Evolutionary conservation across 2,888 invertebrate genomes (phyloP), one percentile per base, ranked within the genome.

Genomic region (Chalcis sispes): DNA sequence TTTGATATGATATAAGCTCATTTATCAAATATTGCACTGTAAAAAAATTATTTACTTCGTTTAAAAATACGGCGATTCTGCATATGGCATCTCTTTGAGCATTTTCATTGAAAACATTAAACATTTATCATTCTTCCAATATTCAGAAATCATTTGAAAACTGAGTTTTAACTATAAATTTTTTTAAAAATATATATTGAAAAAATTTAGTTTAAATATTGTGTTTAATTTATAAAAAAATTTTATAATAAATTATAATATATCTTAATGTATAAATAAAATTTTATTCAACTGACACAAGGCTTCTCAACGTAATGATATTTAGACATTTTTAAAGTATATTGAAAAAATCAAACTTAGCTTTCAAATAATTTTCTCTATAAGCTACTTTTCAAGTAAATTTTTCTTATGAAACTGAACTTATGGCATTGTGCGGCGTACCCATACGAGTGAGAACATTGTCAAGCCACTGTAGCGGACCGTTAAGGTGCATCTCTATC

Each of bases 401-500:
- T 42, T 15, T 56, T 18, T 48, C 59, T 85, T 93, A 97, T 84
- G 97, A 98, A 75, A 98, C 97, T 15, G 97, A 97, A 83, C 97
- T 97, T 85, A 98, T 98, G 77, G 98, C 97, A 89, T 98, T 97
- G 88, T 97, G 97, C 20, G 99, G 98, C 0, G 98, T 96, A 27
- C 98, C 98, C 98, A 99, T 99, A 89, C 98, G 98, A 15, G 97
- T 98, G 77, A 99, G 92, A 75, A 99, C 99, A 89, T 98, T 97
- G 89, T 99, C 99, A 80, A 99, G 90, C 99, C 99, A 99, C 90
- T 98, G 98, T 76, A 99, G 91, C 2, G 99, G 99, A 8, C 98
- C 98, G 86, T 99, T 97, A 32, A 99, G 91, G 89, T 99, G 99
- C 79, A 99, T 96, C 90, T 99, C 99, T 79, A 99, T 98, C 99